phyloP scores from a whole-genome alignment of 2,888 invertebrate species.

The Thymelicus acteon region DNA sequence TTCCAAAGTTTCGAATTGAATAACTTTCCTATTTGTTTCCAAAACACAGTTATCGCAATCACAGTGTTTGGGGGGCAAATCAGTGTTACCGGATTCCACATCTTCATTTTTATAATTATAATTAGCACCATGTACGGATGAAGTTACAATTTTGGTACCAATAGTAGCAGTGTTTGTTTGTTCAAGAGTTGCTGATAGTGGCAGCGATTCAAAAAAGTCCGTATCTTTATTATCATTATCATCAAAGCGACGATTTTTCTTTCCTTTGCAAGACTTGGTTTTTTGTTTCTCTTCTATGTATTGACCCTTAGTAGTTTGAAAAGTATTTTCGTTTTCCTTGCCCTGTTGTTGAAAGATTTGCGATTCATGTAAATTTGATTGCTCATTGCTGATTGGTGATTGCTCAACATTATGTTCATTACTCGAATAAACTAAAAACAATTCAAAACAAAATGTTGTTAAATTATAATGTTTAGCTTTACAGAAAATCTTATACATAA shows the following conservation, averaged over 20 bases:
- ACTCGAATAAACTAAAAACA: conserved; percentile 5
- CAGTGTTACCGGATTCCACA: neutral
- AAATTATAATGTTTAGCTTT: too few relatives aligned
- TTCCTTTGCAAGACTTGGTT: neutral
- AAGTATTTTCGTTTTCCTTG: neutral
- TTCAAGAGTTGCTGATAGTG: neutral
- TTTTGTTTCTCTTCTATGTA: conserved; percentile 24
- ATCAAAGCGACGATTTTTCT: neutral
- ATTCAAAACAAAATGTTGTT: neutral
- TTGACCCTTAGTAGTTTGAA: conserved; percentile 17
- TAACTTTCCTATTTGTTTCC: conserved; percentile 36
- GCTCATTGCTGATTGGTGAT: too few relatives aligned
- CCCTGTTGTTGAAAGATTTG: neutral
- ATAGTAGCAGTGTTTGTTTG: neutral
- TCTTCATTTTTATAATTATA: neutral
- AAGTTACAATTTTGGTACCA: neutral
- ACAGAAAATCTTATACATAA: neutral
- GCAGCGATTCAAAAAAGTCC: neutral
- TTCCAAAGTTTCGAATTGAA: conserved; percentile 34
- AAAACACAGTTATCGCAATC: conserved; percentile 10
- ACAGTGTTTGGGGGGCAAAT: conserved; percentile 1
- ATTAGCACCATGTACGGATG: neutral
- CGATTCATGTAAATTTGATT: neutral
- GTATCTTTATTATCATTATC: neutral
- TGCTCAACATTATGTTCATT: neutral